phyloP scores from a whole-genome alignment of 2,113 vertebrate genomes.

The Erythrolamprus reginae region DNA sequence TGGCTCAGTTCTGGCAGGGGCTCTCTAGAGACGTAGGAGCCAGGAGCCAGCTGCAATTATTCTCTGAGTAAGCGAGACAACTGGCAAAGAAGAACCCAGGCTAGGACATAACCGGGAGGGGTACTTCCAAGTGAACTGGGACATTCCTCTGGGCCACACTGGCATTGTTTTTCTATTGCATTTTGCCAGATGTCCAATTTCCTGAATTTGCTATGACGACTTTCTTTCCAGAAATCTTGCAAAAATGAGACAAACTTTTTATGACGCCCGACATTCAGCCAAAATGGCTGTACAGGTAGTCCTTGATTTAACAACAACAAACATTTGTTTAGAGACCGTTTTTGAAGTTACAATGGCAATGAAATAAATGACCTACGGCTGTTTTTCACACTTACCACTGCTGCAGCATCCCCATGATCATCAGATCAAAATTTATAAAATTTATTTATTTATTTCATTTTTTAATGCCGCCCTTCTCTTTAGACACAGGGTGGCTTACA shows the following conservation, averaged over 20 bases:
- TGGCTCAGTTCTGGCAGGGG: neutral
- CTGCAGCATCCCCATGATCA: neutral
- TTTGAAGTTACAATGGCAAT: neutral
- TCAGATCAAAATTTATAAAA: neutral
- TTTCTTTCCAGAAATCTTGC: neutral
- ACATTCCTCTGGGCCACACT: neutral
- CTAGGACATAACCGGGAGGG: neutral
- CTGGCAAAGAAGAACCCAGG: accelerated
- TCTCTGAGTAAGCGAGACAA: neutral
- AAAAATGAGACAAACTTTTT: neutral
- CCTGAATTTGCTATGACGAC: neutral
- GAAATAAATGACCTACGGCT: neutral
- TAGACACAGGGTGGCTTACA: too few species aligned
- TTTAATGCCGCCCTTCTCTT: too few species aligned
- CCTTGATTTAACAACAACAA: neutral
- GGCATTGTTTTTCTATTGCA: neutral
- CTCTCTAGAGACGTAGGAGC: accelerated
- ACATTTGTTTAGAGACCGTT: neutral
- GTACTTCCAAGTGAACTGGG: neutral
- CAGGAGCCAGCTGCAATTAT: accelerated
- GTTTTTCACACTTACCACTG: neutral
- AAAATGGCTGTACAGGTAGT: neutral
- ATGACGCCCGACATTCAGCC: neutral
- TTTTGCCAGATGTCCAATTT: neutral
- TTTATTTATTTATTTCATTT: too few species aligned